Percentiles rank a stretch among this genome's conserved stretches.
These are phyloP conservation scores for Ernsta delagoae DNA, from an alignment of 2,888 invertebrate genomes.

Conservation along the genomic window DNA sequence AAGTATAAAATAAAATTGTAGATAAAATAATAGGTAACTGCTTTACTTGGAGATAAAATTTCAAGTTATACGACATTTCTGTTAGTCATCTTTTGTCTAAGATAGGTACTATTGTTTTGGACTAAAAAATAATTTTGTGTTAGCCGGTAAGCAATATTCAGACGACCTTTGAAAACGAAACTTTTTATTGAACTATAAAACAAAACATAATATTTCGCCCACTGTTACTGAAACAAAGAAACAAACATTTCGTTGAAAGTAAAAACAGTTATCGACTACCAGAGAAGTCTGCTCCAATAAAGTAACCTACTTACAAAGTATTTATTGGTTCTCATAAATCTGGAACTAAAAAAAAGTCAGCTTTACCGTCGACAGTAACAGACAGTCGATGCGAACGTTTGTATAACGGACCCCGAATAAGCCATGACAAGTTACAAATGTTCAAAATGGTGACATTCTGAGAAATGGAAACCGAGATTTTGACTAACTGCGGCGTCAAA, in stretches of 20 bases:
- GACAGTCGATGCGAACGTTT: slow-evolving; percentile 44
- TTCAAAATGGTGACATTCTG: slow-evolving; percentile 60
- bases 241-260: slow-evolving; percentile 71
- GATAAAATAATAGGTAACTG: too few species aligned
- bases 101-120: neutral
- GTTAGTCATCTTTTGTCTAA: too few species aligned
- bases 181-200: slow-evolving; percentile 58
- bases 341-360: slow-evolving; percentile 52
- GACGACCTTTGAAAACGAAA: slow-evolving; percentile 72
- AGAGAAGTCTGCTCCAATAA: slow-evolving; percentile 78
- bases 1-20: too few species aligned
- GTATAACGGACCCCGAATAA: slow-evolving; percentile 72
- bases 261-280: slow-evolving; percentile 80
- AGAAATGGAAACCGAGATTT: slow-evolving; percentile 82
- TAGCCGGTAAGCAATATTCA: slow-evolving; percentile 14
- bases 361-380: slow-evolving; percentile 69
- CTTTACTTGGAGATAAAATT: too few species aligned
- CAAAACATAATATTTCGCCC: slow-evolving; percentile 53
- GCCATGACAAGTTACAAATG: slow-evolving; percentile 66
- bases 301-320: slow-evolving; percentile 77
- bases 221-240: slow-evolving; percentile 57
- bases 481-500: slow-evolving; percentile 79
- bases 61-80: too few species aligned
- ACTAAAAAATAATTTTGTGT: slow-evolving; percentile 17
- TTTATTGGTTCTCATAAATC: slow-evolving; percentile 78